A percentile compares a stretch with the other conserved stretches of the same genome.
Evolutionary conservation across 1,140 invertebrate species (phyloP).

Genomic region (Heliconius congener): DNA sequence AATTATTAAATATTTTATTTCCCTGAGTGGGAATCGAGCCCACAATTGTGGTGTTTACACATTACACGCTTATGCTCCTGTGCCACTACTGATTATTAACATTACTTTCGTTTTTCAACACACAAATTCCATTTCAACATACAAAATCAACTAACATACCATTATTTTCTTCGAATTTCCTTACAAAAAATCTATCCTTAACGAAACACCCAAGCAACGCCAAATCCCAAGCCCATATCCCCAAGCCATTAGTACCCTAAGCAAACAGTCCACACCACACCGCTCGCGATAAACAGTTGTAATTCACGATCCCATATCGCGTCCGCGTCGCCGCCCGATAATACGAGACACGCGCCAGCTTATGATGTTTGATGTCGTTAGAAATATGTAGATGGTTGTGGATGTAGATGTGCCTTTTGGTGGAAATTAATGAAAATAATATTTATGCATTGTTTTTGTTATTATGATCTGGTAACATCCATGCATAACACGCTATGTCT

Average conservation of each 20-base stretch:
- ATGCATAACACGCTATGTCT: no score
- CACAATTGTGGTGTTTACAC: no score
- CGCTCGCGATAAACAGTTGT: slow-evolving; percentile 73
- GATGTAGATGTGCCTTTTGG: slow-evolving; percentile 39
- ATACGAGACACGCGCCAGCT: slow-evolving; percentile 72
- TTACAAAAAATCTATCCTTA: no score
- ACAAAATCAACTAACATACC: no score
- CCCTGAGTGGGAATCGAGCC: background rate
- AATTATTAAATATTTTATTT: background rate
- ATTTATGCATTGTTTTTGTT: no score
- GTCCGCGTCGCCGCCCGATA: slow-evolving; percentile 60
- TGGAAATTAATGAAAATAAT: background rate
- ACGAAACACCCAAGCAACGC: background rate
- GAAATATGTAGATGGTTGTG: slow-evolving; percentile 26
- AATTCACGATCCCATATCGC: slow-evolving; percentile 70
- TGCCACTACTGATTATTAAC: background rate
- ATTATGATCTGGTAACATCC: no score
- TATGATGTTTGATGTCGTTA: slow-evolving; percentile 70
- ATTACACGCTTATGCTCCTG: no score
- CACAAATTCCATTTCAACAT: no score
- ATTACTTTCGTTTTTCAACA: no score
- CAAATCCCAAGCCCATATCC: slow-evolving; percentile 46
- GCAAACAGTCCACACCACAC: slow-evolving; percentile 61
- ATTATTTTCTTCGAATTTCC: no score
- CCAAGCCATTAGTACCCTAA: slow-evolving; percentile 60